Evolutionary conservation across 2,113 vertebrate species (phyloP).

Genomic region (Rhombomys opimus): DNA sequence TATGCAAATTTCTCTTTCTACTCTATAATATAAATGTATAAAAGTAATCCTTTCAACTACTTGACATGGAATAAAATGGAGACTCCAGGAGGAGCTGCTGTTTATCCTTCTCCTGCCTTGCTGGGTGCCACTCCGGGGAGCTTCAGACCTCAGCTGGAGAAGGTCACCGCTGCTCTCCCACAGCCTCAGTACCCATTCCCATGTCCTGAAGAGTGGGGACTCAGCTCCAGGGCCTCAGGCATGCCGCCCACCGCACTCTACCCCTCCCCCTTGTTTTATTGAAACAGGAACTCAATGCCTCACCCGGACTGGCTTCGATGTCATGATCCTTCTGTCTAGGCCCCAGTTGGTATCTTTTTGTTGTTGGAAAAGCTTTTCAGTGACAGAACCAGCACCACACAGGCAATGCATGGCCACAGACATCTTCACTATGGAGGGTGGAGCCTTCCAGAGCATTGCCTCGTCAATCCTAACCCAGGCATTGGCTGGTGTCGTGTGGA

Average conservation of each 20-base stretch:
- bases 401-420: neutral
- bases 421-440: neutral
- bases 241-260: neutral
- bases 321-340: neutral
- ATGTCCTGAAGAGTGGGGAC: too few species aligned
- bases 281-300: neutral
- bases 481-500: neutral
- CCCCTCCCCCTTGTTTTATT: neutral
- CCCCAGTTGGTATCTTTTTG: neutral
- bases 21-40: conserved; percentile 69
- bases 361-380: neutral
- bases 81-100: conserved; percentile 46
- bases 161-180: neutral
- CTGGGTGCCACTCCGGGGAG: neutral
- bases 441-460: neutral
- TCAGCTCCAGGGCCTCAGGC: neutral
- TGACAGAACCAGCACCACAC: neutral
- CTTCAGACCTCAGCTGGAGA: neutral
- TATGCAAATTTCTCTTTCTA: conserved; percentile 80
- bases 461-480: neutral
- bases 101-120: neutral
- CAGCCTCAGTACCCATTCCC: neutral
- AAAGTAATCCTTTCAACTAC: conserved; percentile 74
- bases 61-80: conserved; percentile 59
- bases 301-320: neutral